Conservation (phyloP, 1,140 invertebrate species). For the Triops longicaudatus region DNA sequence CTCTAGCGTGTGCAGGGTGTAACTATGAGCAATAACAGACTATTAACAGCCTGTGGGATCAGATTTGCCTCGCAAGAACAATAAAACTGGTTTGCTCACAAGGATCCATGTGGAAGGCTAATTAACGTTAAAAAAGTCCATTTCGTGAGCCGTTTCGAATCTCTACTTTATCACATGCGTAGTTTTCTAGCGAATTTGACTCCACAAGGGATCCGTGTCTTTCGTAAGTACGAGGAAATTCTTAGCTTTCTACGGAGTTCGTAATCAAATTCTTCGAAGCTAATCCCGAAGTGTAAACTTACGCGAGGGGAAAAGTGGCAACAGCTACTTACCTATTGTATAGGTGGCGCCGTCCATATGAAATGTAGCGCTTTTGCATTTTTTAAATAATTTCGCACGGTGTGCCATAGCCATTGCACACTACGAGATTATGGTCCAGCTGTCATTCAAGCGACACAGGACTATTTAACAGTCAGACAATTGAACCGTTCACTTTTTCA, state of each 20-base stretch:
- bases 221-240: too few relatives aligned
- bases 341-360: constrained; percentile 67
- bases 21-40: constrained; percentile 12
- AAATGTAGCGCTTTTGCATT: constrained; percentile 67
- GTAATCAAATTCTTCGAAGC: too few relatives aligned
- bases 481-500: too few relatives aligned
- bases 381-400: constrained; percentile 53
- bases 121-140: background rate
- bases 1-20: background rate
- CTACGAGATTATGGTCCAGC: background rate
- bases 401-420: constrained; percentile 31
- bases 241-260: too few relatives aligned
- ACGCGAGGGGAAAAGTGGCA: background rate
- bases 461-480: too few relatives aligned
- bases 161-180: too few relatives aligned
- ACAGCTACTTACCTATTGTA: constrained; percentile 58
- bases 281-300: too few relatives aligned
- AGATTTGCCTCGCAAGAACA: background rate
- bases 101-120: background rate
- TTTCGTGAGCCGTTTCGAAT: too few relatives aligned
- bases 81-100: background rate
- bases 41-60: constrained; percentile 2
- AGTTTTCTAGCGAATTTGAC: too few relatives aligned
- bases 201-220: too few relatives aligned
- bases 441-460: too few relatives aligned